A percentile compares a stretch with the other conserved stretches of the same genome.
Evolutionary conservation across 2,113 vertebrate species (phyloP).

Genomic region (Gnathonemus echidnorhynchus): DNA sequence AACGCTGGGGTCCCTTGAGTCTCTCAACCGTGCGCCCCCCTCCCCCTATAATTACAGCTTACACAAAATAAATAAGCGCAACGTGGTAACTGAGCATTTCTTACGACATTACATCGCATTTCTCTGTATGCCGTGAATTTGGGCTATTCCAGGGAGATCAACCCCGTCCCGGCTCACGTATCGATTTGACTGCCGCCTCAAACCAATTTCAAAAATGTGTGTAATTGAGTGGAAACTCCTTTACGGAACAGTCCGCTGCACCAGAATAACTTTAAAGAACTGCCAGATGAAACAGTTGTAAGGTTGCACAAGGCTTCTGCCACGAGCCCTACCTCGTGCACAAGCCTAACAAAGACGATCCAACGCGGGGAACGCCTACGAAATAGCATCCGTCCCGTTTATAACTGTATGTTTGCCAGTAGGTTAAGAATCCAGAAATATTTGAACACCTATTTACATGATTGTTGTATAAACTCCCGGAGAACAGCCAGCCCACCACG

Average conservation of each 20-base stretch:
- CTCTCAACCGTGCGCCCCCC: background rate
- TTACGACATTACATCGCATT: background rate
- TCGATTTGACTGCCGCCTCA: background rate
- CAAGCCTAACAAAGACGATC: background rate
- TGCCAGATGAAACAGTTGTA: background rate
- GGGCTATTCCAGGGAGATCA: background rate
- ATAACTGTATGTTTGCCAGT: background rate
- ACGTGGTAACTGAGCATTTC: background rate
- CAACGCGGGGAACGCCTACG: background rate
- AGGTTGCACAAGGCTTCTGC: background rate
- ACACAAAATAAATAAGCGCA: conserved; percentile 13
- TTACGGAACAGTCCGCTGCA: background rate
- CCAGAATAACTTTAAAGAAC: conserved; percentile 5
- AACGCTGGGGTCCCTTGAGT: background rate
- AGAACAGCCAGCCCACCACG: background rate
- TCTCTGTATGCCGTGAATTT: conserved; percentile 30
- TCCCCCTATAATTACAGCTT: conserved; percentile 34
- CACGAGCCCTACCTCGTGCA: background rate
- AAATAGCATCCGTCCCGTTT: background rate
- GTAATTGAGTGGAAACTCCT: background rate
- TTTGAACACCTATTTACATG: background rate
- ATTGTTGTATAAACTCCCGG: background rate
- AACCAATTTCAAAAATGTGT: background rate
- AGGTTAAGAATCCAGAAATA: background rate
- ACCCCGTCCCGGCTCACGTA: background rate